A percentile compares a stretch with the other conserved stretches of the same genome.
phyloP scores from a whole-genome alignment of 2,797 vertebrate species.

The Pantherophis alleghaniensis region DNA sequence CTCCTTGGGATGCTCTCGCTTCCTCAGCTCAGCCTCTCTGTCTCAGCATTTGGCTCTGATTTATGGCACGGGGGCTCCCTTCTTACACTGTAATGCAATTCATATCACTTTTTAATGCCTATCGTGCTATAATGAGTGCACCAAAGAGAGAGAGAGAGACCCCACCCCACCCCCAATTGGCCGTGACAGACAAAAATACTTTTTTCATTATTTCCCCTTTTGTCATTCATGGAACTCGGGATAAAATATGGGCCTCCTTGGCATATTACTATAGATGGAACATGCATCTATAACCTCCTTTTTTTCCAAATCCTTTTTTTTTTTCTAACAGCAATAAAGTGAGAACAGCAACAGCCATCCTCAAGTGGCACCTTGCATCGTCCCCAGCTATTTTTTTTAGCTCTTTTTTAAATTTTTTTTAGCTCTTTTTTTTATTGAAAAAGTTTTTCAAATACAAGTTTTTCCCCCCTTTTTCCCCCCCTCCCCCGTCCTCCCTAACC shows the following conservation, averaged over 20 bases:
- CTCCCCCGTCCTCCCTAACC: no score
- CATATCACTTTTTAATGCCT: constrained; percentile 30
- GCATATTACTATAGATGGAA: neutral
- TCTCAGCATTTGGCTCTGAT: constrained; percentile 33
- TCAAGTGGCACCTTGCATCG: neutral
- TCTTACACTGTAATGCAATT: constrained; percentile 24
- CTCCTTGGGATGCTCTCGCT: constrained; percentile 5
- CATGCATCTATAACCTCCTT: neutral
- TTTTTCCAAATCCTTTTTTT: neutral
- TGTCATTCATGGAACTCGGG: neutral
- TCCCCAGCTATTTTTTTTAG: neutral
- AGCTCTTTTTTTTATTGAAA: no score
- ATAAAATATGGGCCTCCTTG: constrained; percentile 2
- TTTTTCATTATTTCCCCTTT: constrained; percentile 42
- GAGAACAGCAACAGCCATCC: neutral
- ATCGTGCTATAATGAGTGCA: constrained; percentile 5
- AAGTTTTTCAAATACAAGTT: no score
- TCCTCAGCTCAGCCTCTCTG: constrained; percentile 8
- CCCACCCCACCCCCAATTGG: neutral
- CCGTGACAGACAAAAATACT: constrained; percentile 6
- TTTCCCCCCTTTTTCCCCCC: no score
- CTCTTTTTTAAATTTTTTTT: no score
- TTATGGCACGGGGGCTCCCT: constrained; percentile 28
- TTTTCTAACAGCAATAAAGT: neutral
- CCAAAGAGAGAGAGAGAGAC: neutral